Percentiles rank a stretch among this genome's conserved stretches.
These are phyloP conservation scores for Spialia ferax DNA, from an alignment of 2,888 invertebrate species.

Conservation along the genomic window DNA sequence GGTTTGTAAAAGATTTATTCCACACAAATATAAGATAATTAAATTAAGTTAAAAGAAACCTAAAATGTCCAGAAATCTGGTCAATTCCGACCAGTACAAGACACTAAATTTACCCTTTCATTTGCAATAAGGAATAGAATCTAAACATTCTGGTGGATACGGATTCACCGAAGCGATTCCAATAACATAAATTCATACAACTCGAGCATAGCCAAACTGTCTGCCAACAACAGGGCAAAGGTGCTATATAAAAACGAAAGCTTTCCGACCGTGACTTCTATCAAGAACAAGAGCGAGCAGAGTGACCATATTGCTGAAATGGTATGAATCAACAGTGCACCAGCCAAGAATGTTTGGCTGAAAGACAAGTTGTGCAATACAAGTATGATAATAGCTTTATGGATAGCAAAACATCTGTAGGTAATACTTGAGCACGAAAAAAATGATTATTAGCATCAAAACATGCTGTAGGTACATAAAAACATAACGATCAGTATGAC, in stretches of 20 bases:
- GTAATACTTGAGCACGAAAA: too few relatives aligned
- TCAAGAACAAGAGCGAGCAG: too few relatives aligned
- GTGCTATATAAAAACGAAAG: background rate
- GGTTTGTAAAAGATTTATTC: too few relatives aligned
- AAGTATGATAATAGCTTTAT: background rate
- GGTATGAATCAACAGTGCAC: constrained; percentile 4
- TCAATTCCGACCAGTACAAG: background rate
- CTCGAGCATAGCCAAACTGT: background rate
- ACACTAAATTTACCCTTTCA: too few relatives aligned
- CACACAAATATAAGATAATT: too few relatives aligned
- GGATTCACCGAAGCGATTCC: constrained; percentile 18
- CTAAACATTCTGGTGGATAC: background rate
- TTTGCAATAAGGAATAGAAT: too few relatives aligned
- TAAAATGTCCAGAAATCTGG: too few relatives aligned
- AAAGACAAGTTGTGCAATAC: constrained; percentile 26
- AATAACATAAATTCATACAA: background rate
- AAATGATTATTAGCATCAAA: too few relatives aligned
- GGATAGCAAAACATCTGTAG: too few relatives aligned
- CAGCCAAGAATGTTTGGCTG: constrained; percentile 10
- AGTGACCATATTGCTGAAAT: background rate
- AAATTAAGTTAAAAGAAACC: too few relatives aligned
- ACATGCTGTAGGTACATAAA: too few relatives aligned
- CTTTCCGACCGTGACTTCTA: background rate
- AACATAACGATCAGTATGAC: too few relatives aligned
- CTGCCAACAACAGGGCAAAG: constrained; percentile 7